A percentile compares a stretch with the other conserved stretches of the same genome.
phyloP scores from a whole-genome alignment of 2,113 vertebrate species.

The Plotosus lineatus region DNA sequence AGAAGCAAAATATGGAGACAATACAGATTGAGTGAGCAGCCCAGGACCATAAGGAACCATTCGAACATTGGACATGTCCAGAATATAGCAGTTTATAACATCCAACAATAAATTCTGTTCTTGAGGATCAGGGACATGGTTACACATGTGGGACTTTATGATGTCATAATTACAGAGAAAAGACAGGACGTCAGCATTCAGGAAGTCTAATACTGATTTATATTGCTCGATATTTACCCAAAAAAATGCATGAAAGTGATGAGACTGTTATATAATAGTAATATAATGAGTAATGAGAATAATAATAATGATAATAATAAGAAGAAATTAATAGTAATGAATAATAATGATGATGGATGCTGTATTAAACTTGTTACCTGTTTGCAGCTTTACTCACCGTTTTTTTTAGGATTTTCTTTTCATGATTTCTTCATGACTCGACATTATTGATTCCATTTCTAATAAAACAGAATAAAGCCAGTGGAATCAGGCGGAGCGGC shows the following conservation, averaged over 20 bases:
- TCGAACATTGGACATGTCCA: not conserved
- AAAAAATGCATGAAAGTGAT: no score
- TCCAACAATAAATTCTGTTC: constrained; percentile 13
- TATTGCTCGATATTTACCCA: no score
- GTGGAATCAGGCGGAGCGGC: not conserved
- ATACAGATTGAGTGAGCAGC: not conserved
- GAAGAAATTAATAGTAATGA: no score
- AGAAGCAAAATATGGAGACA: not conserved
- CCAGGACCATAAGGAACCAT: not conserved
- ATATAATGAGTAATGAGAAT: no score
- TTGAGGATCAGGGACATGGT: not conserved
- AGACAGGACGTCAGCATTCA: not conserved
- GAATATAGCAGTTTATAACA: not conserved
- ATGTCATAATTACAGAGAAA: not conserved
- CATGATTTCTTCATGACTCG: no score
- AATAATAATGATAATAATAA: no score
- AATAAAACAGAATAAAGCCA: not conserved
- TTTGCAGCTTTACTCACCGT: no score
- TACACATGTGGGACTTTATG: not conserved
- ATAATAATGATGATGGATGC: no score
- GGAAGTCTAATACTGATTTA: not conserved
- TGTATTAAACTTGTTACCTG: no score
- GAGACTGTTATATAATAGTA: no score
- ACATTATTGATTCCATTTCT: no score
- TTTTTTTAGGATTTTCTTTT: no score